Conservation (phyloP, 2,888 invertebrate genomes). For the Cephus sareptanus region DNA sequence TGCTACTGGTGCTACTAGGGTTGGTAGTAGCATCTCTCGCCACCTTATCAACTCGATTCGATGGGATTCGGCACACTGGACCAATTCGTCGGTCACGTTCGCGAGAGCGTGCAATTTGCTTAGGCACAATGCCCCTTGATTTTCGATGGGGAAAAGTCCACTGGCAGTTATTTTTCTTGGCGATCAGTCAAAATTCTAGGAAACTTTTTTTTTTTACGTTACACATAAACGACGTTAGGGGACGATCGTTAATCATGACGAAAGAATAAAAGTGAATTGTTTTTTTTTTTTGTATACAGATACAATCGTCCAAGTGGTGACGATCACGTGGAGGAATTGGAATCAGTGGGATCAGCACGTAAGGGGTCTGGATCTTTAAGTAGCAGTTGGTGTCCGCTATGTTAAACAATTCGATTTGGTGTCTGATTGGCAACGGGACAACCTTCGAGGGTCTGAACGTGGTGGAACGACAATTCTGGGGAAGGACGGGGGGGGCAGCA, state of each 20-base stretch:
- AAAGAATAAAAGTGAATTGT: not conserved
- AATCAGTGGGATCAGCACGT: not conserved
- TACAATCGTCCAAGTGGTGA: not conserved
- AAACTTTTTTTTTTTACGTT: not conserved
- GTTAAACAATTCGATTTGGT: conserved; percentile 64
- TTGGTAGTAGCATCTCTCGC: conserved; percentile 5
- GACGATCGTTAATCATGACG: not conserved
- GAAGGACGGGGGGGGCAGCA: conserved; percentile 2
- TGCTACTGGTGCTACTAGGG: conserved; percentile 14
- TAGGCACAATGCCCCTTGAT: conserved; percentile 51
- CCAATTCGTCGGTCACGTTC: conserved; percentile 42
- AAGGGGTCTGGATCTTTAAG: conserved; percentile 43
- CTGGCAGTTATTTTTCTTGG: not conserved
- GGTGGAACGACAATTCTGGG: conserved; percentile 35
- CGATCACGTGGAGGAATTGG: not conserved
- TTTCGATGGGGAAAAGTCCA: conserved; percentile 22
- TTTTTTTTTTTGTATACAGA: not conserved
- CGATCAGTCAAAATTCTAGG: not conserved
- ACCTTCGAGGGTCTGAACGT: conserved; percentile 24
- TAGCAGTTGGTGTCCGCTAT: conserved; percentile 62
- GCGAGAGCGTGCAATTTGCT: conserved; percentile 47
- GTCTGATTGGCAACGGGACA: conserved; percentile 55
- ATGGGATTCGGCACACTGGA: conserved; percentile 26
- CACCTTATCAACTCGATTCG: conserved; percentile 44
- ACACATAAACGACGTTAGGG: not conserved